These are phyloP conservation scores for Scomber scombrus DNA, from an alignment of 2,113 vertebrate species.

Conservation along the genomic window DNA sequence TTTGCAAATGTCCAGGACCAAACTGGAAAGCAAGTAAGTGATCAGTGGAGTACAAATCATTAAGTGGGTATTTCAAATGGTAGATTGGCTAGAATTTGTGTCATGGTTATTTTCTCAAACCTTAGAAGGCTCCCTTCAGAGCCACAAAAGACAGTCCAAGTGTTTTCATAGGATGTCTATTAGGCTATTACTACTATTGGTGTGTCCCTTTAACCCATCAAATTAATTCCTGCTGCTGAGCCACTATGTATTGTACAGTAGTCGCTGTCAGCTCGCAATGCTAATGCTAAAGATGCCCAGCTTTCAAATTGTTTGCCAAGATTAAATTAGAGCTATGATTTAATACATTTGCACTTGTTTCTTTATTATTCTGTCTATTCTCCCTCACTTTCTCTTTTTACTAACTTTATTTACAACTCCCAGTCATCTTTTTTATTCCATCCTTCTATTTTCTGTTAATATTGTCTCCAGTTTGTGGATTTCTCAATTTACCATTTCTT, in stretches of 20 bases:
- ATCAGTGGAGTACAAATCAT: slow-evolving; percentile 18
- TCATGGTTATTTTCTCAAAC: not conserved
- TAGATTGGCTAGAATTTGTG: slow-evolving; percentile 7
- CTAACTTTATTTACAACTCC: slow-evolving; percentile 37
- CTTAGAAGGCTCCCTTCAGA: not conserved
- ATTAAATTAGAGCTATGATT: slow-evolving; percentile 4
- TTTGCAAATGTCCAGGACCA: slow-evolving; percentile 49
- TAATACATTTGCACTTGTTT: slow-evolving; percentile 10
- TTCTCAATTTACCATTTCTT: slow-evolving; percentile 64
- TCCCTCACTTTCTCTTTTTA: not conserved
- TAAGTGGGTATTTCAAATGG: slow-evolving; percentile 15
- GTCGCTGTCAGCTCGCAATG: not conserved
- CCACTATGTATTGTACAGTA: too few relatives aligned
- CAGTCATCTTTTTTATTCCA: slow-evolving; percentile 30
- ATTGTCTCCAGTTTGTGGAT: slow-evolving; percentile 53
- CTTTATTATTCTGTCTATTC: not conserved
- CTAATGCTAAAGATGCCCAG: not conserved
- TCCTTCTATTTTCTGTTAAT: slow-evolving; percentile 47
- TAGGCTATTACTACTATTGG: too few relatives aligned
- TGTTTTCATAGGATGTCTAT: too few relatives aligned
- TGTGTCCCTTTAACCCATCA: not conserved
- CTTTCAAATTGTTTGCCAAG: not conserved
- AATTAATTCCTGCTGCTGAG: not conserved
- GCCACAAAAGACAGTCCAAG: not conserved
- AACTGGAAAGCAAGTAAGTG: slow-evolving; percentile 33